These are phyloP conservation scores for Gila orcuttii DNA, from an alignment of 2,113 vertebrate species.

Conservation along the genomic window DNA sequence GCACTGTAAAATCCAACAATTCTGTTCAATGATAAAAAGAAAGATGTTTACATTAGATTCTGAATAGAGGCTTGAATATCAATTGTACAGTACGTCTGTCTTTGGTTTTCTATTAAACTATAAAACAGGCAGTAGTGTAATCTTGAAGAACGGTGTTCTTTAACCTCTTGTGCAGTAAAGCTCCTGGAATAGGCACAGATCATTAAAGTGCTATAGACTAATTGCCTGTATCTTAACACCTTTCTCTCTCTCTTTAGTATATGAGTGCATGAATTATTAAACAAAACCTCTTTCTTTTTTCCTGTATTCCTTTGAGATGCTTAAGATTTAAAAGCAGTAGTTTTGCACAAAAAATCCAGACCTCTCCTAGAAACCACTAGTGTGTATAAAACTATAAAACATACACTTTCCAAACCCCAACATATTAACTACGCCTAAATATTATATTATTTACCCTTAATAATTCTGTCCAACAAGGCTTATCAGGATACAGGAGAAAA, in stretches of 20 bases:
- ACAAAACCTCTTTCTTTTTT: background rate
- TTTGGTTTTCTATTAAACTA: background rate
- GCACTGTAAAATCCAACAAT: background rate
- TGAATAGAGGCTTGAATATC: background rate
- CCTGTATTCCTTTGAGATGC: background rate
- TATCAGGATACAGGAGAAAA: background rate
- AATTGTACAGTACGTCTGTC: background rate
- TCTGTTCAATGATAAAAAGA: background rate
- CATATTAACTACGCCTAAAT: background rate
- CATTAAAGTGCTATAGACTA: background rate
- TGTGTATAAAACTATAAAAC: background rate
- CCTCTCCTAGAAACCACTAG: background rate
- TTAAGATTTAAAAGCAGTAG: constrained; percentile 1
- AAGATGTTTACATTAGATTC: too few species aligned
- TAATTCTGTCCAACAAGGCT: constrained; percentile 4
- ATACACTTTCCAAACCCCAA: background rate
- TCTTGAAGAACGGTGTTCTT: background rate
- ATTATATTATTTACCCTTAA: background rate
- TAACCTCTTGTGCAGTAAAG: background rate
- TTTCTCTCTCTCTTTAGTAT: background rate
- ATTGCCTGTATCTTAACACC: background rate
- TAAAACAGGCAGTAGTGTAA: background rate
- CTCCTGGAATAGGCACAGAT: background rate
- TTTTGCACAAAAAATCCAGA: background rate
- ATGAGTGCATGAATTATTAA: constrained; percentile 1